Conservation (phyloP, 2,113 vertebrate species). For the Actinemys pallida region DNA sequence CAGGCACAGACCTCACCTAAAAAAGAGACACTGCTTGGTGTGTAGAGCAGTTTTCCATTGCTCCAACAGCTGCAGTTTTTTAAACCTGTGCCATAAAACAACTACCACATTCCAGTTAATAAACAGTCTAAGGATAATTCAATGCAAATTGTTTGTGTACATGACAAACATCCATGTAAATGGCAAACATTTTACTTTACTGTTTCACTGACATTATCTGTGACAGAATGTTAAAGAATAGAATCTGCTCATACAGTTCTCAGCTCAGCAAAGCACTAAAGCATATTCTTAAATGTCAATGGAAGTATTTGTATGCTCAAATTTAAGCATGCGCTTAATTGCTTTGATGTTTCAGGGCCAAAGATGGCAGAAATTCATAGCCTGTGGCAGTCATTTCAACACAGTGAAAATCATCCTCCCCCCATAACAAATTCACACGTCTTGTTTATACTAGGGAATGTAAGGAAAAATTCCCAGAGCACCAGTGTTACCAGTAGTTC, state of each 20-base stretch:
- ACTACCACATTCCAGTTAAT: background rate
- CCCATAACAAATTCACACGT: background rate
- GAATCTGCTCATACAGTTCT: background rate
- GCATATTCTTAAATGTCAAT: background rate
- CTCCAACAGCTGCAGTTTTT: background rate
- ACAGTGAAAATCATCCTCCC: background rate
- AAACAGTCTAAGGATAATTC: background rate
- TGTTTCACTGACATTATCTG: background rate
- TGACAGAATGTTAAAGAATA: background rate
- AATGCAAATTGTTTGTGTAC: background rate
- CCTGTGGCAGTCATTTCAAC: background rate
- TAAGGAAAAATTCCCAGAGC: background rate
- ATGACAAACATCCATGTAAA: background rate
- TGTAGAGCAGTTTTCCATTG: background rate
- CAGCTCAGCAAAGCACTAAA: background rate
- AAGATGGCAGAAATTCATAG: background rate
- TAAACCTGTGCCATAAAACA: background rate
- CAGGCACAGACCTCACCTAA: background rate
- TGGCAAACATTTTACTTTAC: background rate
- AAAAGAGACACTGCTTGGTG: background rate
- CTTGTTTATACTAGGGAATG: background rate
- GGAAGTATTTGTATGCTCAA: background rate
- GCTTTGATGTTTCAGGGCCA: background rate
- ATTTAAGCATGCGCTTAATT: background rate
- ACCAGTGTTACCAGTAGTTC: background rate